Base-by-base conservation (phyloP, 1,140 invertebrate genomes). In the Drosophila dunni region DNA sequence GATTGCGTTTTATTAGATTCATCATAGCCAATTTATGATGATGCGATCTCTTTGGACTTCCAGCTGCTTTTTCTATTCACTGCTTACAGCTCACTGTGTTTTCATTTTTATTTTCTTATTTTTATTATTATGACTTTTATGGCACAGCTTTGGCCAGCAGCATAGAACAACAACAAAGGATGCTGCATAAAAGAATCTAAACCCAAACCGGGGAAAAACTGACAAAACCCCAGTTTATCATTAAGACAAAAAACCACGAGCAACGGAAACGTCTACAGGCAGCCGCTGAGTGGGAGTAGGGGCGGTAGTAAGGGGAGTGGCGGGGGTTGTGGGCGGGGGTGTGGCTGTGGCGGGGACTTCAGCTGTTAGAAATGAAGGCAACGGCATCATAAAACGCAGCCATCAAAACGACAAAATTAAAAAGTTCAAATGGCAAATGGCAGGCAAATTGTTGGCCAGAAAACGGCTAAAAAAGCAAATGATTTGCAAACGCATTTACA, bases 401-500 rank as follows among this genome's bases (percentile, higher is more conserved):
- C 84, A 88, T 86, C 83, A 86, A 86, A 88, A 79, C 76, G 80
- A 86, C 83, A 83, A 75, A 88, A 86, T 89, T 88, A 86, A 86
- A 86, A 86, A 86, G 79, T 88, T 82, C 79, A 86, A 88, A 86
- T 83, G 83, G 57, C 79, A 88, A 85, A 85, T 72, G 82, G 64
- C 70, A 86, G 82, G 78, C 83, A 81, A 85, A 85, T 85, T 79
- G 78, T 79, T 56, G 10, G 71, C 71, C 29, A 50, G 50, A 71
- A 88, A 86, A 74, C 57, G 56, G 65, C 64, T 68, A 68, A 29
- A 54, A 62, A 62, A 74, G 46, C 63, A 68, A 68, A 68, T 69
- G 10, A 69, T 40, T 42, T 29, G 29, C 24, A 45, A 64, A 33
- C 44, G 29, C 10, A 11, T 1, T 7, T 29, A 34, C 9, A 7